Evolutionary conservation across 2,113 vertebrate species (phyloP), one percentile per base, ranked within the genome.

Genomic region (Origma solitaria): DNA sequence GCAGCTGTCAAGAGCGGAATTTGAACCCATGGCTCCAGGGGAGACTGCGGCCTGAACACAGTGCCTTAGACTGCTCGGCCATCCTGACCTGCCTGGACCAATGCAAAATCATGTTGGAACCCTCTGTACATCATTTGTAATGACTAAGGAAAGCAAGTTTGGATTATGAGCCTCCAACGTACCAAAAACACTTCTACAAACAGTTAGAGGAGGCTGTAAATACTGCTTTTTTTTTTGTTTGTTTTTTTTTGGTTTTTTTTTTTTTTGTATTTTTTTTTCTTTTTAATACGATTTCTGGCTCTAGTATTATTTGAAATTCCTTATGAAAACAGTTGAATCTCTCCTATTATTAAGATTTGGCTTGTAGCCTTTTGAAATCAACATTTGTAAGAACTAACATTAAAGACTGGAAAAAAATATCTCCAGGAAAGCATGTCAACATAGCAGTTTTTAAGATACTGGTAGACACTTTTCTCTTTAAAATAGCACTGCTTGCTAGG

Each of bases 11-110:
- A 80, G 57, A 91, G 80, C 78, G 70, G 75, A 80, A 95, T 96
- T 97, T 79, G 92, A 97, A 97, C 93, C 96, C 95, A 97, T 75
- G 42, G 50, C 94, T 97, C 94, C 95, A 97, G 97, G 37, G 96
- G 94, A 98, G 96, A 95, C 97, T 97, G 97, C 58, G 42, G 97
- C 97, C 97, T 97, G 95, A 98, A 96, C 62, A 31, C 97, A 97
- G 97, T 72, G 62, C 97, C 97, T 98, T 97, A 97, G 97, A 97
- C 97, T 77, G 71, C 97, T 98, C 91, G 65, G 97, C 97, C 98
- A 97, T 96, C 96, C 97, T 98, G 96, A 97, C 96, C 5, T 75
- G 28, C 16, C 10, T 21, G 28, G 0, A 1, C 1, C 2, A 6
- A 2, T 1, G 1, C 2, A 24, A 44, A 64, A 60, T 47, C 40